A percentile compares a stretch with the other conserved stretches of the same genome.
These are phyloP conservation scores for Augiades crinisus DNA, from an alignment of 2,888 invertebrate genomes.

Conservation along the genomic window DNA sequence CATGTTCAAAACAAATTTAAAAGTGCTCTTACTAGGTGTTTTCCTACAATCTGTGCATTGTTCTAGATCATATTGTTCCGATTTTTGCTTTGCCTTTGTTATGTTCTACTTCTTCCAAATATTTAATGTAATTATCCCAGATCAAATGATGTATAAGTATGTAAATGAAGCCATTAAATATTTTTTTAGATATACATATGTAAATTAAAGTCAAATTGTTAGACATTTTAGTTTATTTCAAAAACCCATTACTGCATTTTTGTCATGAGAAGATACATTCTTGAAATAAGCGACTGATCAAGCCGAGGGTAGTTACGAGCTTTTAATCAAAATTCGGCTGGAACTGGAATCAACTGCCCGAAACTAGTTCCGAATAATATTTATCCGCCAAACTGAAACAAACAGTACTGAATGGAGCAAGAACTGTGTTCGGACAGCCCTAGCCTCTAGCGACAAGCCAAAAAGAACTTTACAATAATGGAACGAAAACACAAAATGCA, in stretches of 20 bases:
- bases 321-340: constrained; percentile 54
- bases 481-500: constrained; percentile 25
- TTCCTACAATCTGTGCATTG: too few relatives aligned
- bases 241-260: constrained; percentile 31
- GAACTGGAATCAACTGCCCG: constrained; percentile 53
- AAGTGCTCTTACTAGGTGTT: too few relatives aligned
- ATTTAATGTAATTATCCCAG: too few relatives aligned
- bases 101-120: too few relatives aligned
- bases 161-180: too few relatives aligned
- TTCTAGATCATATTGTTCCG: too few relatives aligned
- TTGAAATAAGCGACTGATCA: constrained; percentile 25
- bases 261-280: constrained; percentile 13
- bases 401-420: constrained; percentile 55
- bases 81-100: too few relatives aligned
- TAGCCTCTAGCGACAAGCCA: constrained; percentile 20
- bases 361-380: constrained; percentile 63
- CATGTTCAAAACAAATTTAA: too few relatives aligned
- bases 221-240: too few relatives aligned
- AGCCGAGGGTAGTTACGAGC: constrained; percentile 31
- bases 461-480: constrained; percentile 37
- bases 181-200: too few relatives aligned
- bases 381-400: constrained; percentile 57
- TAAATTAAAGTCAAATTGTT: too few relatives aligned
- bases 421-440: constrained; percentile 42
- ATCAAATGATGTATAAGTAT: too few relatives aligned